Conservation (phyloP, 2,113 vertebrate genomes). For the Genyomyrus donnyi region DNA sequence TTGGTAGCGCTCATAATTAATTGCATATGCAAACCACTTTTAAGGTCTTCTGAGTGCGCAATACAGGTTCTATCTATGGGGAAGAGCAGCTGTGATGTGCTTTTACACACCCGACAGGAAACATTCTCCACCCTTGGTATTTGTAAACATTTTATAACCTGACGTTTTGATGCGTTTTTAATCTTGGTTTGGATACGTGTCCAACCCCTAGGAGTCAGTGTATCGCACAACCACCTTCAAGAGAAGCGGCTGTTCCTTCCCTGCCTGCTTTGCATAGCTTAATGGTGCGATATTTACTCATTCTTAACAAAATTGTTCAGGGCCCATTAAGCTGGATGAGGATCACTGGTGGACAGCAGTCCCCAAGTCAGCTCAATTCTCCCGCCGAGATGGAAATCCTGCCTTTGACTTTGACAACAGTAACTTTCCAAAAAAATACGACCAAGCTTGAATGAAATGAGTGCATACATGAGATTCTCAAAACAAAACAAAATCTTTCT, state of each 20-base stretch:
- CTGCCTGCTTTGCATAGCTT: neutral
- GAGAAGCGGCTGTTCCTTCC: neutral
- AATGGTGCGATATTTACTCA: neutral
- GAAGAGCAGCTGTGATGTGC: constrained; percentile 41
- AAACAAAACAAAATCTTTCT: neutral
- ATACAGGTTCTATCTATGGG: constrained; percentile 42
- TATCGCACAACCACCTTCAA: neutral
- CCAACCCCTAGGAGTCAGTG: neutral
- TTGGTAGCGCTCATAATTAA: constrained; percentile 58
- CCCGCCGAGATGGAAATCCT: neutral
- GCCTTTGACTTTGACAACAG: neutral
- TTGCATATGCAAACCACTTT: constrained; percentile 45
- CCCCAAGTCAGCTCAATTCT: neutral
- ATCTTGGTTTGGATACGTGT: neutral
- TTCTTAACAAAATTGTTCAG: neutral
- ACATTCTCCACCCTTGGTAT: neutral
- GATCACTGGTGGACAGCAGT: neutral
- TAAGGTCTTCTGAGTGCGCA: constrained; percentile 39
- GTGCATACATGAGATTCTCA: neutral
- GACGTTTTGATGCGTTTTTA: neutral
- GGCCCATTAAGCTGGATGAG: neutral
- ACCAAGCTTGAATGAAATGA: neutral
- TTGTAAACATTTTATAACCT: neutral
- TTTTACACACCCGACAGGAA: constrained; percentile 26
- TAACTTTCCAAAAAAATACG: neutral